phyloP scores from a whole-genome alignment of 2,113 vertebrate species.

The Phylloscopus trochiloides region DNA sequence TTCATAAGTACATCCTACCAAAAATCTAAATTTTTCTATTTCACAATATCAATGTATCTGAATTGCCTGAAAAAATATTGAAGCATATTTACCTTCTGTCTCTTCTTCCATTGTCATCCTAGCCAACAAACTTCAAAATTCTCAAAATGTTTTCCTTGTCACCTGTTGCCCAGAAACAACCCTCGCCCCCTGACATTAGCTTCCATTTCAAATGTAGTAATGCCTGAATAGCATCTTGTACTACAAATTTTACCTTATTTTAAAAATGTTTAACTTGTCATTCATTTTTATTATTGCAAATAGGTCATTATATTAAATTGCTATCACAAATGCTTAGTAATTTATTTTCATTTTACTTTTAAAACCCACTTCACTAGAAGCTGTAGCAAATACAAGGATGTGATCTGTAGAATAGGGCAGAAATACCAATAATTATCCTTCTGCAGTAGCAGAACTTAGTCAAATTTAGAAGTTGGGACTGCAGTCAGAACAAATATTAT shows the following conservation, averaged over 20 bases:
- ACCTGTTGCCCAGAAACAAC: background rate
- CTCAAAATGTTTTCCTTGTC: background rate
- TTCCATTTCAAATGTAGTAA: background rate
- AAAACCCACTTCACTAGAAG: background rate
- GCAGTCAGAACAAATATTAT: background rate
- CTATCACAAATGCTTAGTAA: background rate
- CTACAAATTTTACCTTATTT: background rate
- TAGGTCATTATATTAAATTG: background rate
- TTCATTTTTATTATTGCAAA: background rate
- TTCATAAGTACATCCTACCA: background rate
- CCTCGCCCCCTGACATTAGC: background rate
- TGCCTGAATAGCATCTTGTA: background rate
- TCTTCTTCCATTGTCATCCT: background rate
- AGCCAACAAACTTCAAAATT: background rate
- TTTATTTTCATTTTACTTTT: background rate
- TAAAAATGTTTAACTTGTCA: background rate
- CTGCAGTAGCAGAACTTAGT: background rate
- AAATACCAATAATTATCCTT: background rate
- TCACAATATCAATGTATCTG: background rate
- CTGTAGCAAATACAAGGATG: background rate
- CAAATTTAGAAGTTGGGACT: background rate
- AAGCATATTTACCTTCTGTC: background rate
- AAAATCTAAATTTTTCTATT: background rate
- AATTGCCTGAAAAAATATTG: background rate
- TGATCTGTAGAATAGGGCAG: background rate